These are phyloP conservation scores for Capromys pilorides DNA, from an alignment of 2,797 vertebrate species.

Conservation along the genomic window DNA sequence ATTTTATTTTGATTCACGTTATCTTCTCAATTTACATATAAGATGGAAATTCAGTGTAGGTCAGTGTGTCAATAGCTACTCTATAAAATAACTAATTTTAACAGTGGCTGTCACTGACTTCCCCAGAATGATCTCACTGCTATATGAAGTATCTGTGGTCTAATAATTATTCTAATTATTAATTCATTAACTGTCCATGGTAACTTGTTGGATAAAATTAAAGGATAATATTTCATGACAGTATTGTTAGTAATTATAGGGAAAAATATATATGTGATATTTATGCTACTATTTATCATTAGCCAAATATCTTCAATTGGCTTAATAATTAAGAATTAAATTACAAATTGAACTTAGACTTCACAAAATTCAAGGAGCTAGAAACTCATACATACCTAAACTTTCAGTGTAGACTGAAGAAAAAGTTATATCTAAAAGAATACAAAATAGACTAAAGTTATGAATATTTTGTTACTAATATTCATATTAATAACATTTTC, in stretches of 20 bases:
- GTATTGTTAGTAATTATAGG: background rate
- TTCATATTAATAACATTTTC: slow-evolving; percentile 3
- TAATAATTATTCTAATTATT: slow-evolving; percentile 13
- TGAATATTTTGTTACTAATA: background rate
- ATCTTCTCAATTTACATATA: slow-evolving; percentile 19
- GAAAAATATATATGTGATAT: background rate
- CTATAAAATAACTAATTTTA: slow-evolving; percentile 15
- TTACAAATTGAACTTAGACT: slow-evolving; percentile 31
- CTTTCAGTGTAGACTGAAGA: background rate
- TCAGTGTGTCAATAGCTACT: slow-evolving; percentile 12
- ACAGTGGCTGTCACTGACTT: background rate
- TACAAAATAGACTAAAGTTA: background rate
- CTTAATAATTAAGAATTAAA: slow-evolving; percentile 54
- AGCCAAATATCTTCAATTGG: slow-evolving; percentile 38
- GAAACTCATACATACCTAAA: background rate
- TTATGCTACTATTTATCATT: slow-evolving; percentile 33
- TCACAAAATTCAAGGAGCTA: slow-evolving; percentile 35
- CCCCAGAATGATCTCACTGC: background rate
- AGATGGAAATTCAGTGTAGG: slow-evolving; percentile 1
- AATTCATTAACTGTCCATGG: slow-evolving; percentile 47
- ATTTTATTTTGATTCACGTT: slow-evolving; percentile 35
- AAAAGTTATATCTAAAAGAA: slow-evolving; percentile 20
- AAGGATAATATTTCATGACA: slow-evolving; percentile 37
- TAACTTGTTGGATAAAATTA: slow-evolving; percentile 46
- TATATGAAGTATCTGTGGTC: background rate